Evolutionary conservation across 2,797 vertebrate species (phyloP).

Genomic region (Naso thynnoides): DNA sequence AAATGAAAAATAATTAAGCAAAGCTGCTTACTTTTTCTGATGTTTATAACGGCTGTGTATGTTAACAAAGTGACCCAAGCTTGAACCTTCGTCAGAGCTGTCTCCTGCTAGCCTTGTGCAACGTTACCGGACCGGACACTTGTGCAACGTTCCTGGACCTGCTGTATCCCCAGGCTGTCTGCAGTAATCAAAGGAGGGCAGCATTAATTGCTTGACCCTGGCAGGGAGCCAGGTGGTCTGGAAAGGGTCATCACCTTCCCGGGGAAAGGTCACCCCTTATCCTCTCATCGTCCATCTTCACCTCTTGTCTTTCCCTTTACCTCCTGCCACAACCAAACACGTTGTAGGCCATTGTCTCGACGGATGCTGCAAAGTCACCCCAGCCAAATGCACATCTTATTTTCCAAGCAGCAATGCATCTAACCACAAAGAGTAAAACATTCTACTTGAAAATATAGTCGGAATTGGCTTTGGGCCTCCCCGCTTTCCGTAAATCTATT

Average conservation of each 20-base stretch:
- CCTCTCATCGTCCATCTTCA: slow-evolving; percentile 48
- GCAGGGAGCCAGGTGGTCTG: slow-evolving; percentile 82
- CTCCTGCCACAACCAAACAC: slow-evolving; percentile 53
- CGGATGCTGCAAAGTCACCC: slow-evolving; percentile 73
- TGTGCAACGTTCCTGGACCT: neutral
- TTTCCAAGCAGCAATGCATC: slow-evolving; percentile 52
- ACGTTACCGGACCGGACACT: slow-evolving; percentile 41
- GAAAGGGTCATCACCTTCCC: slow-evolving; percentile 73
- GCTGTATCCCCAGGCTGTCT: slow-evolving; percentile 67
- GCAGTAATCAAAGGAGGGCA: slow-evolving; percentile 75
- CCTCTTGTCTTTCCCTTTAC: slow-evolving; percentile 53
- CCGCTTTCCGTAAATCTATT: slow-evolving; percentile 76
- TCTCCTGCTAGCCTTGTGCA: slow-evolving; percentile 60
- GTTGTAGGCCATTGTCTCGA: slow-evolving; percentile 38
- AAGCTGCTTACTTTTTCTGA: slow-evolving; percentile 65
- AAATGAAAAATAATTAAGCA: slow-evolving; percentile 73
- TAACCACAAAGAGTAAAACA: slow-evolving; percentile 58
- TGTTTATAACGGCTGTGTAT: slow-evolving; percentile 64
- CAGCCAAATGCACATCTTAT: slow-evolving; percentile 56
- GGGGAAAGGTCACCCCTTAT: slow-evolving; percentile 72
- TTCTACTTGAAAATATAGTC: slow-evolving; percentile 69
- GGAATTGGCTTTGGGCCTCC: slow-evolving; percentile 57
- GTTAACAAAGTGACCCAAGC: slow-evolving; percentile 70
- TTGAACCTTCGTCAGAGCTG: slow-evolving; percentile 76
- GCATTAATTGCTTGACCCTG: slow-evolving; percentile 83